Evolutionary conservation across 2,113 vertebrate species (phyloP).

Genomic region (Callospermophilus lateralis): DNA sequence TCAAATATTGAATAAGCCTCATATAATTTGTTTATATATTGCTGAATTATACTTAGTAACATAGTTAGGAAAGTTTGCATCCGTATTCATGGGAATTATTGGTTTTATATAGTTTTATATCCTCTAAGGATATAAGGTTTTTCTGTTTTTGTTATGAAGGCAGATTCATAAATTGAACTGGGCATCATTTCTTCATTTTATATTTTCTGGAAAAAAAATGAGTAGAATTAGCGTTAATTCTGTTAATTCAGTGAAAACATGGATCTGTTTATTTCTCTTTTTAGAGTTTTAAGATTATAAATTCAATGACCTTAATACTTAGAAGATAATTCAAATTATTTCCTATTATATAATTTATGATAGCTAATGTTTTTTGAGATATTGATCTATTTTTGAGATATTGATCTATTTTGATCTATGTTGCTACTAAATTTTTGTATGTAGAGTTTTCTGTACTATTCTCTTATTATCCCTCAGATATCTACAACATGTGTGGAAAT

Average conservation of each 20-base stretch:
- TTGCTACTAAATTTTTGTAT: not conserved
- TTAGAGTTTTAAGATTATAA: not conserved
- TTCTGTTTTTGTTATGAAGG: not conserved
- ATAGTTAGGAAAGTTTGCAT: not conserved
- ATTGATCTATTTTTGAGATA: not conserved
- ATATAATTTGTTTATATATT: not conserved
- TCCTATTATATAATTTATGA: not conserved
- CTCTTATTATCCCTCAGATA: not conserved
- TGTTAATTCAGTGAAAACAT: not conserved
- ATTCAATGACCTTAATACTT: not conserved
- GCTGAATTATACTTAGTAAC: not conserved
- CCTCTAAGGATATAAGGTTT: not conserved
- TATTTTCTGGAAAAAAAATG: not conserved
- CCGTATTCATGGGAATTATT: not conserved
- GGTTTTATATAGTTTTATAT: not conserved
- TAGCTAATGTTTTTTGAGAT: not conserved
- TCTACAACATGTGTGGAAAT: not conserved
- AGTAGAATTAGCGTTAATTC: not conserved
- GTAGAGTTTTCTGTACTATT: not conserved
- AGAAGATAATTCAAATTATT: not conserved
- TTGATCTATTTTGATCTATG: not conserved
- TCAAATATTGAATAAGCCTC: not conserved
- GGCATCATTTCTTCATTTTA: not conserved
- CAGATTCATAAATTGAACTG: not conserved
- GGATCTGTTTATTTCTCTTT: not conserved